Evolutionary conservation across 2,113 vertebrate species (phyloP), one percentile per base, ranked within the genome.

Genomic region (Antigone vipio): DNA sequence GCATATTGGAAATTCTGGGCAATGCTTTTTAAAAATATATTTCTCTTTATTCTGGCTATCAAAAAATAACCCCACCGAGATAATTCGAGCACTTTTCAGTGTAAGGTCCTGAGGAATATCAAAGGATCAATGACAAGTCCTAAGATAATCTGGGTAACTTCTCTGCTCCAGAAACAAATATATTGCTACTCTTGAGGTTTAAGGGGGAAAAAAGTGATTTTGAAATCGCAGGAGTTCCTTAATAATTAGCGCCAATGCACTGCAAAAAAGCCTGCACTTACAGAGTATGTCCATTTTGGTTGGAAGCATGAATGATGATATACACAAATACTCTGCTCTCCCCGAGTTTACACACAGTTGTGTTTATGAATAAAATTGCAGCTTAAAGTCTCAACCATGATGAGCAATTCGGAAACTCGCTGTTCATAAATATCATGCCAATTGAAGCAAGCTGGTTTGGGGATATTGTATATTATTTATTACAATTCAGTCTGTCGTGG

Each of bases 391-490:
- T 92, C 89, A 82, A 12, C 44, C 66, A 21, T 2, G 94, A 92
- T 89, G 95, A 97, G 94, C 92, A 95, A 94, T 79, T 92, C 30
- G 26, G 95, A 96, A 90, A 78, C 84, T 94, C 23, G 10, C 93
- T 88, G 92, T 60, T 93, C 91, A 73, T 64, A 89, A 96, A 93
- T 32, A 89, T 35, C 87, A 79, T 27, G 89, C 92, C 95, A 94
- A 89, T 66, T 91, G 93, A 88, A 88, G 81, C 93, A 90, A 87
- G 93, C 93, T 95, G 94, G 74, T 90, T n/a, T 88, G 83, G 93
- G 94, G 89, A 94, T 73, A 93, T 12, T 68, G 81, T 87, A 85
- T 93, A 96, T 93, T 94, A 95, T 94, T 96, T 95, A 96, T 96
- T 82, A 87, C 81, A 95, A 85, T 89, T 95, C 87, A 93, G 85